Percentiles rank a stretch among this genome's conserved stretches.
Evolutionary conservation across 2,797 vertebrate genomes (phyloP).

Genomic region (Etheostoma nigrum): DNA sequence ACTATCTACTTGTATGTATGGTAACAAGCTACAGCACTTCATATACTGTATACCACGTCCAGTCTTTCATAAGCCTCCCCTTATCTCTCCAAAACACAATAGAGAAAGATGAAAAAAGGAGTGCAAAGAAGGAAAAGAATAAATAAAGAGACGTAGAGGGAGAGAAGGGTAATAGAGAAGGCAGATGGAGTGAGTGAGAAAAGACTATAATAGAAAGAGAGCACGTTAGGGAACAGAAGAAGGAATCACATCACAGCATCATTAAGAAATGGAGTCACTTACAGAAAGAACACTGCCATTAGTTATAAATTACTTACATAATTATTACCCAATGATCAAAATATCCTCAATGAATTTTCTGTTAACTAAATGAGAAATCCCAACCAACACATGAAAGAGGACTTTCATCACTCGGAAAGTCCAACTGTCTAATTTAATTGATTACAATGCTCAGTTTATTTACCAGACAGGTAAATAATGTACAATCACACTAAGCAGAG

Average conservation of each 20-base stretch:
- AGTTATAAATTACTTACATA: not conserved
- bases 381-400: slow-evolving; percentile 3
- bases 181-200: not conserved
- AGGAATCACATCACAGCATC: not conserved
- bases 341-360: not conserved
- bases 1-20: not conserved
- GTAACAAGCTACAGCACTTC: not conserved
- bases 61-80: not conserved
- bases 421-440: not conserved
- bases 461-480: slow-evolving; percentile 23
- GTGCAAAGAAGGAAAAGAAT: not conserved
- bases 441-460: slow-evolving; percentile 1
- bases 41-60: not conserved
- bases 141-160: not conserved
- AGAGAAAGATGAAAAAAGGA: slow-evolving; percentile 1
- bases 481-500: slow-evolving; percentile 37
- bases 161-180: not conserved
- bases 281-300: not conserved
- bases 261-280: not conserved
- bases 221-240: not conserved
- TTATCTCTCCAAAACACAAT: not conserved
- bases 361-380: not conserved
- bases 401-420: slow-evolving; percentile 5
- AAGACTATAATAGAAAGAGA: not conserved
- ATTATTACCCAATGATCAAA: slow-evolving; percentile 11